These are phyloP conservation scores for Tragulus kanchil DNA, from an alignment of 2,113 vertebrate species.

Conservation along the genomic window DNA sequence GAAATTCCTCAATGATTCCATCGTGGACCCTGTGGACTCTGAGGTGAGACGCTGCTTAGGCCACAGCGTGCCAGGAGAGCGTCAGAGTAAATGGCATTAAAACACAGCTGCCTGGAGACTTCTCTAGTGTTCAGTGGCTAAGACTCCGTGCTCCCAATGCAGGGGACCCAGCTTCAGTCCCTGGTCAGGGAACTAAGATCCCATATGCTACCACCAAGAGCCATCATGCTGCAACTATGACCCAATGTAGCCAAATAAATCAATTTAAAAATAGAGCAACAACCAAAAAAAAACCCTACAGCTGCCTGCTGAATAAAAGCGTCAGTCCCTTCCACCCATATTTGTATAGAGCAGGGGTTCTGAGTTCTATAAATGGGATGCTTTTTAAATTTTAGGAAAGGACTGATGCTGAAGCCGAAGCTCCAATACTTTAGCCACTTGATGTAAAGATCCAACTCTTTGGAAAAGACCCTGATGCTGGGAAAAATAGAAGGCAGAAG, in stretches of 20 bases:
- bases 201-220: background rate
- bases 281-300: background rate
- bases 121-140: background rate
- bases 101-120: background rate
- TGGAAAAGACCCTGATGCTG: too few species aligned
- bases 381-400: too few species aligned
- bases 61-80: background rate
- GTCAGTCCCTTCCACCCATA: background rate
- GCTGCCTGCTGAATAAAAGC: background rate
- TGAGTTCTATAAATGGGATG: background rate
- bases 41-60: conserved; percentile 90
- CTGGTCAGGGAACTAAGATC: background rate
- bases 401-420: too few species aligned
- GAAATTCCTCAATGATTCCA: conserved; percentile 94
- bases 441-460: too few species aligned
- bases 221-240: background rate
- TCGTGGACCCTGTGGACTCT: conserved; percentile 94
- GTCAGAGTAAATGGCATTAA: background rate
- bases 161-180: background rate
- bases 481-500: too few species aligned
- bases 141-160: background rate
- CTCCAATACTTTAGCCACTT: too few species aligned
- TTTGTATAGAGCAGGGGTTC: background rate
- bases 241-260: background rate
- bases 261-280: background rate